phyloP scores from a whole-genome alignment of 2,888 invertebrate species.

The Nomada flava region DNA sequence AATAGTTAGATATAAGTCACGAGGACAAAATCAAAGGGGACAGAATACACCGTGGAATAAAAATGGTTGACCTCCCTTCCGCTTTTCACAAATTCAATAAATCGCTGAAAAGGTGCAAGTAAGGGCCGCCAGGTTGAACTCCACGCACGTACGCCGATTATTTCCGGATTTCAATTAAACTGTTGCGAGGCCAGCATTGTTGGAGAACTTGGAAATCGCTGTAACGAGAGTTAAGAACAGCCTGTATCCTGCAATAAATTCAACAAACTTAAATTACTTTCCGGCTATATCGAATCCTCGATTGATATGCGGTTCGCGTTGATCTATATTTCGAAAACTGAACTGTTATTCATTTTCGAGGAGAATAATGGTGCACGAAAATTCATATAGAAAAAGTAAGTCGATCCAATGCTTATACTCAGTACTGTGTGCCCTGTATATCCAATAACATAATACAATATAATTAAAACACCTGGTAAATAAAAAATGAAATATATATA shows the following conservation, averaged over 20 bases:
- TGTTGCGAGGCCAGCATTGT: slow-evolving; percentile 34
- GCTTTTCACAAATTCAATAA: not conserved
- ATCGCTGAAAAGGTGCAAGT: not conserved
- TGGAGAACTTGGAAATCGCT: slow-evolving; percentile 37
- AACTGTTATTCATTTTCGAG: too few relatives aligned
- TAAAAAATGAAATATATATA: not conserved
- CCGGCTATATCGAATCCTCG: slow-evolving; percentile 25
- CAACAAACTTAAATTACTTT: slow-evolving; percentile 58
- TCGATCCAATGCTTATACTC: too few relatives aligned
- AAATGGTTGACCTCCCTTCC: too few relatives aligned
- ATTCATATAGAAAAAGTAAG: too few relatives aligned
- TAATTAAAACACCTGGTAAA: not conserved
- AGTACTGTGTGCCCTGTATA: not conserved
- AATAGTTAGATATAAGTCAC: too few relatives aligned
- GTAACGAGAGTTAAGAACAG: slow-evolving; percentile 49
- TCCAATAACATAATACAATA: not conserved
- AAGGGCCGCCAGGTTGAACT: not conserved
- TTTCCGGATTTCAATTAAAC: slow-evolving; percentile 60
- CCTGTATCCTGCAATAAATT: slow-evolving; percentile 40
- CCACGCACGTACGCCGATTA: slow-evolving; percentile 55
- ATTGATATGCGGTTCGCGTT: slow-evolving; percentile 20
- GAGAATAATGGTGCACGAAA: too few relatives aligned
- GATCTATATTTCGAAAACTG: slow-evolving; percentile 1
- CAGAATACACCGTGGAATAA: not conserved
- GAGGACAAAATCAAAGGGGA: not conserved